Conservation (phyloP, 2,113 vertebrate species). For the Circaetus gallicus region DNA sequence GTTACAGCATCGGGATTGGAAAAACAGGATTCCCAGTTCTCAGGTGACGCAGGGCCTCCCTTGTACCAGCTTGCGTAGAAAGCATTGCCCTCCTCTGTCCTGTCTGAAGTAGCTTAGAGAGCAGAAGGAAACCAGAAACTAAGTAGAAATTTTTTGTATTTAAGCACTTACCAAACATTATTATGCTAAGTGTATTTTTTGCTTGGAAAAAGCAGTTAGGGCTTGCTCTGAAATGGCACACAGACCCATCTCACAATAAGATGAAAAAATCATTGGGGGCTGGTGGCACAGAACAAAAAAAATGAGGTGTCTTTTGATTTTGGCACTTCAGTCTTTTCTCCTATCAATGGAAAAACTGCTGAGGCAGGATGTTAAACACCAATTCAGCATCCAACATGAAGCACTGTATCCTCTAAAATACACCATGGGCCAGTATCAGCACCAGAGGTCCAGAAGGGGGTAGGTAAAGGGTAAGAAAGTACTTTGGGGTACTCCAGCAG, state of each 20-base stretch:
- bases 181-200: background rate
- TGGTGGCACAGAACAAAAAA: background rate
- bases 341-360: background rate
- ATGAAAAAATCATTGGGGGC: background rate
- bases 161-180: background rate
- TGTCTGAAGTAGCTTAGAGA: background rate
- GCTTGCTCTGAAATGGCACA: background rate
- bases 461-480: background rate
- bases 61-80: fast-evolving
- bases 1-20: background rate
- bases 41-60: fast-evolving
- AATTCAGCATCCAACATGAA: background rate
- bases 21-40: background rate
- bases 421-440: background rate
- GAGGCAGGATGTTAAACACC: background rate
- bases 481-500: background rate
- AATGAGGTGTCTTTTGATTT: background rate
- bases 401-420: background rate
- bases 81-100: fast-evolving
- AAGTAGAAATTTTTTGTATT: background rate
- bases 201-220: background rate
- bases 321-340: background rate
- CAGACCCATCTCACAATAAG: background rate
- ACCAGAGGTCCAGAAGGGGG: background rate
- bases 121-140: background rate